Evolutionary conservation across 2,797 vertebrate species (phyloP), one percentile per base, ranked within the genome.

Genomic region (Paedocypris micromegethes): DNA sequence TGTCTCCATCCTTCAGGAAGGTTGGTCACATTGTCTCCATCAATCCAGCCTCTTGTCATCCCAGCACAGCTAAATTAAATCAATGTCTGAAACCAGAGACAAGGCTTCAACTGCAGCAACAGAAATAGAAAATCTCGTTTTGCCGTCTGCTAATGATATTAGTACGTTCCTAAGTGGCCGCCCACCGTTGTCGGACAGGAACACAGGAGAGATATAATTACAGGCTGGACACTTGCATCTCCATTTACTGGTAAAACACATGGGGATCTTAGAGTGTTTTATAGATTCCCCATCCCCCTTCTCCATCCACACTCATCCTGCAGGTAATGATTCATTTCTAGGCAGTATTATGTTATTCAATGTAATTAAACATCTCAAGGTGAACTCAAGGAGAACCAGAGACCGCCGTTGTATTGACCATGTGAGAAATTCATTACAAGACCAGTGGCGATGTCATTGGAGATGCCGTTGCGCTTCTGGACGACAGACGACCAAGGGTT

Each of bases 61-160:
- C 82, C 86, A 86, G 82, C 83, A 79, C 78, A 40, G 74, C 83
- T 58, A 88, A 91, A 91, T 91, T 86, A 86, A 90, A 92, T 92
- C 90, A 90, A 87, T 88, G 85, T 87, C 87, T 89, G 91, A 92
- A 94, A 92, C 88, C 85, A 88, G 90, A 94, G 87, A 85, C 81
- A 80, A 78, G 70, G 80, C 86, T 86, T 87, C 85, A 91, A 91
- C 88, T 89, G 85, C 83, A 81, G 67, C 78, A 86, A 88, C 91
- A 91, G 90, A 92, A 94, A 90, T 91, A 92, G 89, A 88, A 91
- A 91, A 87, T 89, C 90, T 84, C 78, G 73, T 91, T 87, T 87
- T 84, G 84, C 87, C 85, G 80, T 89, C 87, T 90, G 80, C 87
- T 89, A 90, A 83, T 85, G 79, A 89, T 82, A 86, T 93, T 93